Conservation (phyloP, 2,113 vertebrate genomes). For the Asarcornis scutulata region DNA sequence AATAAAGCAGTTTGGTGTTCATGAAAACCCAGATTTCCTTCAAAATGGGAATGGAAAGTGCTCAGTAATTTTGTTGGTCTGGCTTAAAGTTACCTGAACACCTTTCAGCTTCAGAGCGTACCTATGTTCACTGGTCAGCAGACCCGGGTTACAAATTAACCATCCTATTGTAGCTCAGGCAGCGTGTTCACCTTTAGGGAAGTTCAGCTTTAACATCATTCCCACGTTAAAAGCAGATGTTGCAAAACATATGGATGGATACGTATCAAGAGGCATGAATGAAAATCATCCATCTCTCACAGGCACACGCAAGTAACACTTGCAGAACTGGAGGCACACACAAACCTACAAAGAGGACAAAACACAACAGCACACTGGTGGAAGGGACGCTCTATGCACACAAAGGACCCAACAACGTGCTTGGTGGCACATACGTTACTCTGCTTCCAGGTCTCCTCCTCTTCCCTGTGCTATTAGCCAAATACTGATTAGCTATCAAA, state of each 20-base stretch:
- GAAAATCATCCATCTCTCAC: background rate
- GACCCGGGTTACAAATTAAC: constrained; percentile 46
- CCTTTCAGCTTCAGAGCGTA: background rate
- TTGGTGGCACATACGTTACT: background rate
- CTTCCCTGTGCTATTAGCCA: background rate
- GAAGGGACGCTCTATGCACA: background rate
- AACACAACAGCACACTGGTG: background rate
- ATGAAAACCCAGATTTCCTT: background rate
- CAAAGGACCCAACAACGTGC: background rate
- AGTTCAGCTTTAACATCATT: background rate
- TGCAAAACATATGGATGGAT: background rate
- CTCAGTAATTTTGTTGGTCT: background rate
- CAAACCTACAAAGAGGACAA: background rate
- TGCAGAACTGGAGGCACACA: background rate
- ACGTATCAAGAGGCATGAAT: background rate
- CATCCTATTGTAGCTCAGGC: background rate
- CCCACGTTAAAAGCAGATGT: background rate
- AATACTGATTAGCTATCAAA: background rate
- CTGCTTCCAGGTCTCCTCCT: background rate
- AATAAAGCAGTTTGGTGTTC: background rate
- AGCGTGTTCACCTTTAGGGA: background rate
- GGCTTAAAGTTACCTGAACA: background rate
- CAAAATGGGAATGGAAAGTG: background rate
- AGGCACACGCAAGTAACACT: background rate
- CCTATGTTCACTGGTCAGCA: background rate